Evolutionary conservation across 2,888 invertebrate species (phyloP), one percentile per base, ranked within the genome.

Genomic region (Leptopilina drosophilae): DNA sequence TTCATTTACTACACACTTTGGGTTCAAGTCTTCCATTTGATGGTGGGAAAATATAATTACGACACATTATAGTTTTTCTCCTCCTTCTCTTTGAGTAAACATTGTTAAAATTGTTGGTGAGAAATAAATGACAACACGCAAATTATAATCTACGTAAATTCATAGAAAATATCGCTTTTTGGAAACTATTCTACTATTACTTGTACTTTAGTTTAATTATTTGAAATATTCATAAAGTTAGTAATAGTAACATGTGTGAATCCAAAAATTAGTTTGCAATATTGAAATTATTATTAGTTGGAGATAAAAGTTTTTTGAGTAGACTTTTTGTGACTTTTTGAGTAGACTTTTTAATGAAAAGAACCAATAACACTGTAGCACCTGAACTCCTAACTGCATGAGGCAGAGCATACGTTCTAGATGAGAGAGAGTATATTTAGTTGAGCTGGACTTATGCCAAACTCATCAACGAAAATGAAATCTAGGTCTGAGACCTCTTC

Each of bases 391-490:
- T 5, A 15, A 46, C 83, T 78, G 77, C 79, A 78, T 78, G 76
- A 20, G 82, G 80, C 81, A 82, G 82, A 80, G 80, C 79, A 81
- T 82, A 80, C 82, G 83, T 81, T 83, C 82, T 82, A 83, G 80
- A 84, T 82, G 82, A 86, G 85, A 86, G 86, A 85, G 88, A 89
- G 87, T 91, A 91, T 91, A 91, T 91, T 91, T 91, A 91, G 91
- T 90, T 87, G 87, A 83, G 86, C 87, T 91, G 91, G 90, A 90
- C 84, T 84, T 80, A 85, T 79, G 91, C 91, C 91, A 91, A 91
- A 89, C 90, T 91, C 91, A 90, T 91, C 91, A 91, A 91, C 91
- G 89, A 90, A 91, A 91, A 91, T 91, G 91, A 91, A 91, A 91
- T 91, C 91, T 91, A 89, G 91, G 91, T 90, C 91, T 87, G 83